Conservation (phyloP, 2,113 vertebrate genomes). For the Poeciliopsis prolifica region DNA sequence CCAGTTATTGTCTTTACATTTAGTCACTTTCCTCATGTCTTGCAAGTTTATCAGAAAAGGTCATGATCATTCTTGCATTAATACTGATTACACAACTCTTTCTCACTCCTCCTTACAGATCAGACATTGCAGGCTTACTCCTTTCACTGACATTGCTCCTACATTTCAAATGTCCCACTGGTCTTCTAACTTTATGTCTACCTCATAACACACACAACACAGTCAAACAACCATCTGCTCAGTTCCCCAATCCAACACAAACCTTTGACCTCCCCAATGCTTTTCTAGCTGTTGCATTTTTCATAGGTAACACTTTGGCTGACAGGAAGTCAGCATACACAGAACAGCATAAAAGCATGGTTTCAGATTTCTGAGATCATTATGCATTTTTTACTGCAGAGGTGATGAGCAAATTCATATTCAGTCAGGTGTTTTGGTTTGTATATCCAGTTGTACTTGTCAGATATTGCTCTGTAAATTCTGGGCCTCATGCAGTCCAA, state of each 20-base stretch:
- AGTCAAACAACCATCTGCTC: conserved; percentile 28
- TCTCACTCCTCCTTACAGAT: background rate
- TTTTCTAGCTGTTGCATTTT: conserved; percentile 28
- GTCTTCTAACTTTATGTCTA: background rate
- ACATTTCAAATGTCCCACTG: background rate
- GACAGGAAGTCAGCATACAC: conserved; percentile 8
- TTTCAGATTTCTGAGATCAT: conserved; percentile 9
- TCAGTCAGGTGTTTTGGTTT: conserved; percentile 19
- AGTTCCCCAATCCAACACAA: background rate
- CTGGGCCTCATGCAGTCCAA: conserved; percentile 9
- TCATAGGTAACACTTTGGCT: conserved; percentile 13
- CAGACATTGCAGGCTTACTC: background rate
- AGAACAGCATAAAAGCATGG: background rate
- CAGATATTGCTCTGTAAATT: conserved; percentile 26
- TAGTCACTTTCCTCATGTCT: background rate
- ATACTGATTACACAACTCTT: background rate
- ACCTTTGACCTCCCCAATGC: conserved; percentile 10
- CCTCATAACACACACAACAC: background rate
- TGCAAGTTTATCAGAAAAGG: background rate
- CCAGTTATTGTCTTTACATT: background rate
- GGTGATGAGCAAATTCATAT: conserved; percentile 15
- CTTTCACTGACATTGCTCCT: background rate
- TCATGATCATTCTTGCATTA: background rate
- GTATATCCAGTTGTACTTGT: conserved; percentile 10
- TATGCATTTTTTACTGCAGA: conserved; percentile 13